Conservation (phyloP, 2,888 invertebrate species). For the Prosopocoilus inquinatus region DNA sequence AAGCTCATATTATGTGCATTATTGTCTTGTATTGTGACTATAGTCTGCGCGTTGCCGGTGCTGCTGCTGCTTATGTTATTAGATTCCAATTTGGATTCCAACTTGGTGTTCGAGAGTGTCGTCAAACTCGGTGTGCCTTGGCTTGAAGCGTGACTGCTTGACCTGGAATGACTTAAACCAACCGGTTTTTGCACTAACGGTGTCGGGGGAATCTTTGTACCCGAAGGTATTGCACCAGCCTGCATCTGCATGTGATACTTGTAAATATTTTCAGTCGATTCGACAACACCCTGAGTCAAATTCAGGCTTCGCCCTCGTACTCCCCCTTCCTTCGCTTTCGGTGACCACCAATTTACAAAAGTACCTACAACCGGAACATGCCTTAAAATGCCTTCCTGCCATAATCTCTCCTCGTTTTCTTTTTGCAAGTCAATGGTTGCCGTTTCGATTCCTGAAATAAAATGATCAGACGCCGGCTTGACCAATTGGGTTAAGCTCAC, state of each 20-base stretch:
- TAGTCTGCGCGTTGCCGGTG: constrained; percentile 4
- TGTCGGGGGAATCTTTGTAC: constrained; percentile 64
- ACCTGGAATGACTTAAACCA: constrained; percentile 61
- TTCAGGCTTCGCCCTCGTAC: constrained; percentile 82
- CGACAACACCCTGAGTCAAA: constrained; percentile 73
- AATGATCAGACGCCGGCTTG: neutral
- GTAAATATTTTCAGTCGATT: constrained; percentile 77
- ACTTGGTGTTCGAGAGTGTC: constrained; percentile 5
- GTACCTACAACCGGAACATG: constrained; percentile 94
- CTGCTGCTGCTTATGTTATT: constrained; percentile 4
- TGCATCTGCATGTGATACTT: constrained; percentile 81
- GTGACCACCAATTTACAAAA: constrained; percentile 96
- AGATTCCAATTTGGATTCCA: constrained; percentile 6
- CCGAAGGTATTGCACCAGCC: constrained; percentile 58
- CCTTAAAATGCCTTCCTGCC: constrained; percentile 92
- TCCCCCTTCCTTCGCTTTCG: constrained; percentile 68
- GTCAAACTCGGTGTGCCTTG: constrained; percentile 17
- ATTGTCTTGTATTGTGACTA: neutral
- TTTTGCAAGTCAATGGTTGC: constrained; percentile 89
- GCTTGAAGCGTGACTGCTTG: constrained; percentile 57
- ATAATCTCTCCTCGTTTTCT: constrained; percentile 84
- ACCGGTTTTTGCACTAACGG: constrained; percentile 70
- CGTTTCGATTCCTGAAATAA: constrained; percentile 73
- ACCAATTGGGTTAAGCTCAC: constrained; percentile 43
- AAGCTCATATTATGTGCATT: constrained; percentile 6